Percentiles rank a stretch among this genome's conserved stretches.
These are phyloP conservation scores for Ictalurus furcatus DNA, from an alignment of 2,113 vertebrate species.

Conservation along the genomic window DNA sequence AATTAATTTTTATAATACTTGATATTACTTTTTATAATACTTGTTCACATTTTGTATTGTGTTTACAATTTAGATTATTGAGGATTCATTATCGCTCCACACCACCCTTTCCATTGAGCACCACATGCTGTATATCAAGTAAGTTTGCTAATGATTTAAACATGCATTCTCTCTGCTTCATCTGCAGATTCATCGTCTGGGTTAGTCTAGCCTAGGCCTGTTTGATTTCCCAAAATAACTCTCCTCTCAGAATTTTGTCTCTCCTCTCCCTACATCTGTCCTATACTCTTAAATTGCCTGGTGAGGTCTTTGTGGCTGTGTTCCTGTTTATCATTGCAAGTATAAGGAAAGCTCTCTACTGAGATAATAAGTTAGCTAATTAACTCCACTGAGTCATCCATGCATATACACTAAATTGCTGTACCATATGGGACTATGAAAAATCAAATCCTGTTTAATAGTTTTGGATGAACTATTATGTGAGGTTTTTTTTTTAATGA, in stretches of 20 bases:
- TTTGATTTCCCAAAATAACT: conserved; percentile 32
- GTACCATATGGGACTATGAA: conserved; percentile 7
- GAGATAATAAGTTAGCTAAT: conserved; percentile 55
- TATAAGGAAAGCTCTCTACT: conserved; percentile 30
- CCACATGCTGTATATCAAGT: conserved; percentile 15
- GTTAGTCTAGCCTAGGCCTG: conserved; percentile 2
- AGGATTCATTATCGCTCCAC: background rate
- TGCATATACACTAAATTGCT: conserved; percentile 26
- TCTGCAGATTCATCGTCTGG: background rate
- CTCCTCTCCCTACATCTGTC: conserved; percentile 23
- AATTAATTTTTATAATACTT: background rate
- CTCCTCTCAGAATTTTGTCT: background rate
- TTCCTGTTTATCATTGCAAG: conserved; percentile 39
- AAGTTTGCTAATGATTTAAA: conserved; percentile 19
- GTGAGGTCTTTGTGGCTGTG: conserved; percentile 25
- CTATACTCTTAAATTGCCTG: conserved; percentile 26
- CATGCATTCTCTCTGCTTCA: conserved; percentile 16
- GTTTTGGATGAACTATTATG: conserved; percentile 22
- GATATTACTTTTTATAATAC: background rate
- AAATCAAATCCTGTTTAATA: conserved; percentile 21
- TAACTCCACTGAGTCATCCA: conserved; percentile 33
- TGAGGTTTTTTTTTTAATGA: background rate
- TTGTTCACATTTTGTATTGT: background rate
- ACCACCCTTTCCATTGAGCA: background rate
- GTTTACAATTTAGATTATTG: background rate